Base-by-base conservation (phyloP, 1,140 invertebrate genomes). In the Drusus annulatus region DNA sequence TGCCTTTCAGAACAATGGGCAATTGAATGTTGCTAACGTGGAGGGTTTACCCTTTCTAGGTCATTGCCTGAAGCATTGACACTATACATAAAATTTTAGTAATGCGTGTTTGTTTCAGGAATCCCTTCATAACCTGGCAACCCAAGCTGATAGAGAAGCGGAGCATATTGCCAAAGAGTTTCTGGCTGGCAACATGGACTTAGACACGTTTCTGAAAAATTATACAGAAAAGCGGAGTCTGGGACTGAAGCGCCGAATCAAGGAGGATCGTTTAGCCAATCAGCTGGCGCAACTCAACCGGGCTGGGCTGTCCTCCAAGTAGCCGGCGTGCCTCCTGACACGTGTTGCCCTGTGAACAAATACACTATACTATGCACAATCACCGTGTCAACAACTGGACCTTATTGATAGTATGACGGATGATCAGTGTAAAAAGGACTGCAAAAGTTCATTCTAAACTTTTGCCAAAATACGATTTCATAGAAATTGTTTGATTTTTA, bases 131-230 rank as follows among this genome's bases (percentile, higher is more conserved):
- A 85, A 89, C 62, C 91, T 93, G 0, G 94, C 93, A 0, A 89
- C 93, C 51, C 91, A 91, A 80, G 93, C 93, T 21, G 94, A 96
- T 84, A 92, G 93, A 78, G 91, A 94, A 76, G 94, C 94, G 78
- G 95, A 96, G 84, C 87, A 88, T 68, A 93, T 95, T 62, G 94
- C 94, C 0, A 94, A 95, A 78, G 89, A 93, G 81, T 96, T 96
- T 88, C 86, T 96, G 13, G 91, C 92, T 84, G 92, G 93, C 16
- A 92, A 93, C 83, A 92, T 95, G 58, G 93, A 95, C 85, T 93
- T 95, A 10, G 94, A 95, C 81, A 91, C 91, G 36, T 96, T 96
- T 86, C 86, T 96, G 25, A 90, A 90, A 50, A 91, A 91, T 19
- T 96, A 94, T 84, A 91, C 94, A 4, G 92, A 93, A 84, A 93